Conservation (phyloP, 2,888 invertebrate genomes). For the Drosophila koepferae region DNA sequence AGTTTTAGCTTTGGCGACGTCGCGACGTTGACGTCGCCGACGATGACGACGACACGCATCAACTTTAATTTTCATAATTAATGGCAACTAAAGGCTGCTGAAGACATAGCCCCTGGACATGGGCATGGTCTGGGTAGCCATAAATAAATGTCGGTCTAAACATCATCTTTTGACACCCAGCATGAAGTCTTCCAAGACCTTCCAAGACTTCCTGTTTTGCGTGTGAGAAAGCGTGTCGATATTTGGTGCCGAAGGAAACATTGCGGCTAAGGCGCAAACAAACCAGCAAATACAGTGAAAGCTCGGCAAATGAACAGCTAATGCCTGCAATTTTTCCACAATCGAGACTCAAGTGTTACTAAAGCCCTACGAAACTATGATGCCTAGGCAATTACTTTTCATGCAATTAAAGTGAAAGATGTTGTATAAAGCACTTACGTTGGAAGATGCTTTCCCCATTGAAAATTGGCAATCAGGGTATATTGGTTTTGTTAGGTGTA, state of each 20-base stretch:
- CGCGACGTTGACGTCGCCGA: constrained; percentile 44
- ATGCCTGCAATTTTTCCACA: background rate
- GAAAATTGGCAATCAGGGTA: no score
- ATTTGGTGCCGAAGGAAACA: constrained; percentile 24
- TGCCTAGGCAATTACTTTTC: background rate
- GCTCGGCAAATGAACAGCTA: background rate
- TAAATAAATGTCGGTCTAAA: constrained; percentile 60
- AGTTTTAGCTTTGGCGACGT: constrained; percentile 17
- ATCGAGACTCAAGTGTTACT: background rate
- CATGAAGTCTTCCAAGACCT: constrained; percentile 33
- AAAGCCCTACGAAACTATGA: background rate
- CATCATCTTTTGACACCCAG: constrained; percentile 37
- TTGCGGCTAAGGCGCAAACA: constrained; percentile 19
- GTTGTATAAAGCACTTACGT: background rate
- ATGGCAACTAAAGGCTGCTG: constrained; percentile 60
- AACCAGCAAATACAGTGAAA: constrained; percentile 15
- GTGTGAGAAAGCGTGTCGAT: constrained; percentile 53
- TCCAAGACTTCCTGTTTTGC: constrained; percentile 62
- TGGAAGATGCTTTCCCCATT: no score
- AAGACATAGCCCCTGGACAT: constrained; percentile 22
- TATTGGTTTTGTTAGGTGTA: no score
- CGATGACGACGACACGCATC: constrained; percentile 71
- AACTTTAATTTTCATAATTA: constrained; percentile 77
- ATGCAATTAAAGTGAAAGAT: background rate
- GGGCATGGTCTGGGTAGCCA: constrained; percentile 44